phyloP scores from a whole-genome alignment of 2,888 invertebrate genomes.

The Agrotis puta region DNA sequence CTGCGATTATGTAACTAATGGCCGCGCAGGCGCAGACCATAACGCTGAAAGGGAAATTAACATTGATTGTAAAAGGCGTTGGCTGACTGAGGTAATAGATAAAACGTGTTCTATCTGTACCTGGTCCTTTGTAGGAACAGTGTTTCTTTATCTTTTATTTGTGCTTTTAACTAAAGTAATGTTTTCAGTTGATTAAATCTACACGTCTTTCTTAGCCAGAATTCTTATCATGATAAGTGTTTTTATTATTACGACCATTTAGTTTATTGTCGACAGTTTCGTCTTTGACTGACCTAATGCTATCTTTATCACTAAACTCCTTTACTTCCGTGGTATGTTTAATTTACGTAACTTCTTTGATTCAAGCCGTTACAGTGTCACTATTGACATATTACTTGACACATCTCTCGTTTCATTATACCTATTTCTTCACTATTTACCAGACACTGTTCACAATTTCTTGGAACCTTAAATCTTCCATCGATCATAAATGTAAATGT shows the following conservation, averaged over 20 bases:
- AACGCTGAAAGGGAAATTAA: slow-evolving; percentile 61
- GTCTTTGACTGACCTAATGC: slow-evolving; percentile 27
- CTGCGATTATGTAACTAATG: slow-evolving; percentile 52
- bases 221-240: slow-evolving; percentile 7
- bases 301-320: slow-evolving; percentile 17
- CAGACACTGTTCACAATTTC: slow-evolving; percentile 2
- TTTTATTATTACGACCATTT: slow-evolving; percentile 22
- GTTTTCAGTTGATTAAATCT: slow-evolving; percentile 11
- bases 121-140: background rate
- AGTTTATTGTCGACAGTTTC: slow-evolving; percentile 12
- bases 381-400: background rate
- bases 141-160: slow-evolving; percentile 4
- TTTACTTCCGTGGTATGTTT: background rate
- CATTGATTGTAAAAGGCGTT: slow-evolving; percentile 41
- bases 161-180: background rate
- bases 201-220: background rate
- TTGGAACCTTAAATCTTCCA: slow-evolving; percentile 34
- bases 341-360: background rate
- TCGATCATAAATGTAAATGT: slow-evolving; percentile 50
- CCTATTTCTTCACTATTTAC: slow-evolving; percentile 5
- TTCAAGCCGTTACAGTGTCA: background rate
- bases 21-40: slow-evolving; percentile 37
- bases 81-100: slow-evolving; percentile 31
- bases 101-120: slow-evolving; percentile 16
- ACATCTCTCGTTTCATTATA: background rate